These are phyloP conservation scores for Aphidius gifuensis DNA, from an alignment of 1,140 invertebrate genomes.

Conservation along the genomic window DNA sequence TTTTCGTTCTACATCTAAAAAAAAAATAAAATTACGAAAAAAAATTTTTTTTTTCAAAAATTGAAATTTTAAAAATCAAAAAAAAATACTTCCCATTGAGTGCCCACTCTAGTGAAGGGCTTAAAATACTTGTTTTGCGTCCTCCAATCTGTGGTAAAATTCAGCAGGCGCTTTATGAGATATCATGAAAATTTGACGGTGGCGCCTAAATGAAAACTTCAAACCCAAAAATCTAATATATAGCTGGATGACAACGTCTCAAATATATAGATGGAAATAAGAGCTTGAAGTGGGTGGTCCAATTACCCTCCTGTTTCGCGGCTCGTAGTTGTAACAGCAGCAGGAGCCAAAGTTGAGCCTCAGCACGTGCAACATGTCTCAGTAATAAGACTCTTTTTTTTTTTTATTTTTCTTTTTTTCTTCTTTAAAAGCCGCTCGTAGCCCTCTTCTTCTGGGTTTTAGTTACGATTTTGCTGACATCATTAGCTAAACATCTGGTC, in stretches of 20 bases:
- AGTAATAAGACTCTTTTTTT: slow-evolving; percentile 50
- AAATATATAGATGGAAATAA: slow-evolving; percentile 28
- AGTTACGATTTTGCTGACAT: slow-evolving; percentile 54
- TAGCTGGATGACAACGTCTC: slow-evolving; percentile 13
- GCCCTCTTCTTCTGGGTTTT: slow-evolving; percentile 42
- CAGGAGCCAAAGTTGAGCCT: slow-evolving; percentile 5
- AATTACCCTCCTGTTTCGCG: slow-evolving; percentile 49
- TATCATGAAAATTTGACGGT: too few relatives aligned
- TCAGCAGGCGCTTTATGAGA: too few relatives aligned
- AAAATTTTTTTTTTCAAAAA: too few relatives aligned
- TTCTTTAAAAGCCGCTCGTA: slow-evolving; percentile 16
- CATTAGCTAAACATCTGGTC: slow-evolving; percentile 55
- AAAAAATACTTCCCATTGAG: too few relatives aligned
- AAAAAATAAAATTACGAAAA: too few relatives aligned
- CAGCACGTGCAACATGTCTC: slow-evolving; percentile 28
- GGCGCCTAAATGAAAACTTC: too few relatives aligned
- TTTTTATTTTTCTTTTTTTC: slow-evolving; percentile 1
- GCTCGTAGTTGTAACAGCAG: slow-evolving; percentile 27
- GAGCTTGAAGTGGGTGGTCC: slow-evolving; percentile 47
- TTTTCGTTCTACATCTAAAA: too few relatives aligned
- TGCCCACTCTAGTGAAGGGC: too few relatives aligned
- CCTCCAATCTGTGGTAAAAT: too few relatives aligned
- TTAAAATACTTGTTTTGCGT: too few relatives aligned
- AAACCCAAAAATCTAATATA: too few relatives aligned
- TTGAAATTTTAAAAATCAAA: too few relatives aligned